A percentile compares a stretch with the other conserved stretches of the same genome.
These are phyloP conservation scores for Papilio helenus DNA, from an alignment of 1,140 invertebrate genomes.

Conservation along the genomic window DNA sequence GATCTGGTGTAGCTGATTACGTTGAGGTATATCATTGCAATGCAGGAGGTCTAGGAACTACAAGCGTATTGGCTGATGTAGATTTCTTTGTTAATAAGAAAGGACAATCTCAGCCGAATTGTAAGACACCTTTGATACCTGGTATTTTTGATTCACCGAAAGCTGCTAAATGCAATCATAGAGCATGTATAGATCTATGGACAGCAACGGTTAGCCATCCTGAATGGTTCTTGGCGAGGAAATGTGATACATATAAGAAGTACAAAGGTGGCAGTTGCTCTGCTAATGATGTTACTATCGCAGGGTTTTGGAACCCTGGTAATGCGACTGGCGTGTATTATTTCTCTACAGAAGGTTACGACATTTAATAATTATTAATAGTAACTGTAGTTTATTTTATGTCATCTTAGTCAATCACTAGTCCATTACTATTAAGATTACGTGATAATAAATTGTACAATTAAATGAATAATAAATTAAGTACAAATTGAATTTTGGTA, in stretches of 20 bases:
- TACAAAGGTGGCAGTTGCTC: slow-evolving; percentile 68
- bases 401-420: not conserved
- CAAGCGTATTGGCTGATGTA: slow-evolving; percentile 84
- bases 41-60: slow-evolving; percentile 87
- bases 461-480: not conserved
- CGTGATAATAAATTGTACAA: not conserved
- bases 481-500: not conserved
- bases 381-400: not conserved
- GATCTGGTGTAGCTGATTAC: slow-evolving; percentile 84
- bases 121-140: slow-evolving; percentile 78
- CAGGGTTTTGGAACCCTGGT: slow-evolving; percentile 78
- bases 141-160: slow-evolving; percentile 71
- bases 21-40: slow-evolving; percentile 92
- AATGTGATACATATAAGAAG: slow-evolving; percentile 68
- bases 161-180: slow-evolving; percentile 85
- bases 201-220: slow-evolving; percentile 84
- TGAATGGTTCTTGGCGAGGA: slow-evolving; percentile 65
- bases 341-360: slow-evolving; percentile 67
- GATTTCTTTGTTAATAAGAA: slow-evolving; percentile 93
- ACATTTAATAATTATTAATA: slow-evolving; percentile 43
- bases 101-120: slow-evolving; percentile 83
- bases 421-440: slow-evolving; percentile 1
- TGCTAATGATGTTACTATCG: slow-evolving; percentile 61
- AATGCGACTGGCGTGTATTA: slow-evolving; percentile 72
- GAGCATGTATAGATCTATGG: slow-evolving; percentile 85